phyloP scores from a whole-genome alignment of 2,797 vertebrate species.

The Xyrichtys novacula region DNA sequence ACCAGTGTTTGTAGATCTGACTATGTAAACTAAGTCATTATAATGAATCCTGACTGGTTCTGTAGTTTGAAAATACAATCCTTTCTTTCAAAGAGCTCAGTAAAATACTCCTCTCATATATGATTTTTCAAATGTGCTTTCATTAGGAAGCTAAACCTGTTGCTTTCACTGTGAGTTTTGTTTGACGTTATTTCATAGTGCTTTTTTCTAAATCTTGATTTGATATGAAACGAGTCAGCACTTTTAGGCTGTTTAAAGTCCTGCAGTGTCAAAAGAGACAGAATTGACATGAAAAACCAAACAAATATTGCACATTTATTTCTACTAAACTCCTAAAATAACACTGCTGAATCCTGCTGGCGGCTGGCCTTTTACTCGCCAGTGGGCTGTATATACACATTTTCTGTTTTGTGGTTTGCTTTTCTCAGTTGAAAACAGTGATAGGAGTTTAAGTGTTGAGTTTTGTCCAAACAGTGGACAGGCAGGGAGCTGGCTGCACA shows the following conservation, averaged over 20 bases:
- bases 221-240: not conserved
- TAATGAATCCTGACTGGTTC: too few species aligned
- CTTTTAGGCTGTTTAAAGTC: not conserved
- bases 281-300: not conserved
- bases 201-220: not conserved
- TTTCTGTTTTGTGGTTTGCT: not conserved
- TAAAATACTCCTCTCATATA: too few species aligned
- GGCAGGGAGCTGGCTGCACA: constrained; percentile 1
- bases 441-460: not conserved
- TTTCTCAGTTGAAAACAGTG: not conserved
- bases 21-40: too few species aligned
- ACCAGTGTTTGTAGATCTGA: too few species aligned
- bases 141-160: not conserved
- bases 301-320: not conserved
- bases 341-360: not conserved
- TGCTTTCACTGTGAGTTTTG: not conserved
- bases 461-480: not conserved
- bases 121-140: not conserved
- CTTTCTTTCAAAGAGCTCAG: too few species aligned
- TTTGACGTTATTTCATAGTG: too few species aligned
- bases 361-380: not conserved
- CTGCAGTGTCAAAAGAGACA: not conserved
- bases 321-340: not conserved
- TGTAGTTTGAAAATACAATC: too few species aligned
- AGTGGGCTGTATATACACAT: not conserved